These are phyloP conservation scores for Paracyclopina nana DNA, from an alignment of 1,140 invertebrate genomes.

Conservation along the genomic window DNA sequence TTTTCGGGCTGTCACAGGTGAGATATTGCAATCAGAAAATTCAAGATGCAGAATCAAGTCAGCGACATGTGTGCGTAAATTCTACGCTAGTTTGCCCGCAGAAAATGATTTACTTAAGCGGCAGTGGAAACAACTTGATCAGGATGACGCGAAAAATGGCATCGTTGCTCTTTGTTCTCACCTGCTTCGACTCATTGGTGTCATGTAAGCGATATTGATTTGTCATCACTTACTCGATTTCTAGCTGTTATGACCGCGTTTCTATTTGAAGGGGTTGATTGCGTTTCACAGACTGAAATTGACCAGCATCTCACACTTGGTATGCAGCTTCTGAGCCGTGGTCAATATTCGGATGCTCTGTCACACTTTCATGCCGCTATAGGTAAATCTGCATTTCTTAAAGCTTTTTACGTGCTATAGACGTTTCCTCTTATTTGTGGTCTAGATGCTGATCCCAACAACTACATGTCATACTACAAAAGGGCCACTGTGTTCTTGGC, in stretches of 20 bases:
- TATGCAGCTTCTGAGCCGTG: constrained; percentile 63
- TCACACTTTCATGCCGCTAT: constrained; percentile 95
- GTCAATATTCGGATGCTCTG: constrained; percentile 85
- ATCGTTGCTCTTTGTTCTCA: constrained; percentile 7
- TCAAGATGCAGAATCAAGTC: too few species aligned
- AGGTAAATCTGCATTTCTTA: constrained; percentile 38
- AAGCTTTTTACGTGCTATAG: too few species aligned
- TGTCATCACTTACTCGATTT: not conserved
- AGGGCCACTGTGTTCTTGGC: constrained; percentile 91
- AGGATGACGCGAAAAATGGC: constrained; percentile 8
- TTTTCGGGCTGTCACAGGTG: too few species aligned
- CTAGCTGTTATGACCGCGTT: not conserved
- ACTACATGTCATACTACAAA: constrained; percentile 86
- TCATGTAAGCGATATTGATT: constrained; percentile 11
- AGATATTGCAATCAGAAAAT: too few species aligned
- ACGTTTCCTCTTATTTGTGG: too few species aligned
- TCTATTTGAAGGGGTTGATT: constrained; percentile 18
- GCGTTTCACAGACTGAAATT: constrained; percentile 39
- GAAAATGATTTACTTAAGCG: too few species aligned
- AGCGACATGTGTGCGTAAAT: too few species aligned
- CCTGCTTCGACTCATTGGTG: constrained; percentile 12
- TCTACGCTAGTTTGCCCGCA: too few species aligned
- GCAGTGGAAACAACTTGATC: too few species aligned
- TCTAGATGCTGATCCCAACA: constrained; percentile 79
- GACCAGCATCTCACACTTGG: constrained; percentile 82